Evolutionary conservation across 2,888 invertebrate genomes (phyloP), one percentile per base, ranked within the genome.

Genomic region (Neria commutata): DNA sequence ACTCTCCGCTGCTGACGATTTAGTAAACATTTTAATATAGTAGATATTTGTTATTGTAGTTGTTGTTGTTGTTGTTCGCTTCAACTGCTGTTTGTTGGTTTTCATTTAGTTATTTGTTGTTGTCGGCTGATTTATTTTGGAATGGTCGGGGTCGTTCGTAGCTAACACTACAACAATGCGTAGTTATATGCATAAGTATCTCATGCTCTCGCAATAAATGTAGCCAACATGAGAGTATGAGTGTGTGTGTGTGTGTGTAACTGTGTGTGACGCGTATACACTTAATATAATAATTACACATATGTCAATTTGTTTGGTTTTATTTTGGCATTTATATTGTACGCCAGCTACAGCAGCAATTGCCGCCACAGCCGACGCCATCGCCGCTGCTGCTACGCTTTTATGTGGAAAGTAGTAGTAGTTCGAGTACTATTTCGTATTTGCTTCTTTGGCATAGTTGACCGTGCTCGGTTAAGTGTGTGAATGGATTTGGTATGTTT

Each of bases 161-260:
- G 74, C 73, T 76, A 74, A 76, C 76, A 76, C 71, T 74, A 74
- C 76, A n/a, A n/a, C n/a, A n/a, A n/a, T n/a, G n/a, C n/a, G n/a
- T n/a, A n/a, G n/a, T n/a, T n/a, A n/a, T n/a, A n/a, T n/a, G n/a
- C n/a, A n/a, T n/a, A n/a, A n/a, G n/a, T n/a, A n/a, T n/a, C n/a
- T n/a, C n/a, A n/a, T n/a, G n/a, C n/a, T n/a, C n/a, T n/a, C n/a
- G n/a, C n/a, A n/a, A n/a, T n/a, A n/a, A n/a, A n/a, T n/a, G n/a
- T n/a, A n/a, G n/a, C n/a, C n/a, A n/a, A n/a, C n/a, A n/a, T n/a
- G 3, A 26, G 48, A 26, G 10, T n/a, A 3, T n/a, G n/a, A n/a
- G n/a, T n/a, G n/a, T n/a, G n/a, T n/a, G 25, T 48, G 14, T 25
- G 48, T 48, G 25, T 50, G 51, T 51, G n/a, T 48, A 29, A 75